These are phyloP conservation scores for Colinus virginianus DNA, from an alignment of 2,113 vertebrate genomes.

Conservation along the genomic window DNA sequence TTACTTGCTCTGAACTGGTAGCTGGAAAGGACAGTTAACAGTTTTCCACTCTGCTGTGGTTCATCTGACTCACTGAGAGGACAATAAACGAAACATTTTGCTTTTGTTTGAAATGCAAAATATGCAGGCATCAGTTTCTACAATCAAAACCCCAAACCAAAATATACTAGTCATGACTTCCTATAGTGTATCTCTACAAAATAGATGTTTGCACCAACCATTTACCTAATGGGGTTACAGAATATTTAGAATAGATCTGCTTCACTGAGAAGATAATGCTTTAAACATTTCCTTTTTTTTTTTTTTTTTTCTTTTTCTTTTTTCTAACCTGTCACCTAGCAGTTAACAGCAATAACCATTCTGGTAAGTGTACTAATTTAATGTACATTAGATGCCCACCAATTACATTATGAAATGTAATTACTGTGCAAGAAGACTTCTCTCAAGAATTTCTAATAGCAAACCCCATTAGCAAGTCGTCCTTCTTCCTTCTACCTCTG, in stretches of 20 bases:
- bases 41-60: neutral
- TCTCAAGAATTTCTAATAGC: neutral
- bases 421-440: neutral
- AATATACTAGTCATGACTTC: neutral
- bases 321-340: neutral
- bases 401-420: neutral
- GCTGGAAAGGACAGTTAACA: neutral
- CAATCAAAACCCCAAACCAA: neutral
- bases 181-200: neutral
- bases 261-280: neutral
- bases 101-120: neutral
- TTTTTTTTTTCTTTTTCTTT: neutral
- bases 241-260: neutral
- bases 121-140: neutral
- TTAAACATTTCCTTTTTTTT: neutral
- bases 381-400: neutral
- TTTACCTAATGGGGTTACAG: neutral
- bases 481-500: neutral
- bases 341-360: neutral
- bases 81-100: neutral
- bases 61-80: neutral
- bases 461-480: neutral
- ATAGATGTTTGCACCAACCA: neutral
- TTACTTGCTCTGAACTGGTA: neutral
- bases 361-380: neutral